A percentile compares a stretch with the other conserved stretches of the same genome.
These are phyloP conservation scores for Lutraria rhynchaena DNA, from an alignment of 1,140 invertebrate species.

Conservation along the genomic window DNA sequence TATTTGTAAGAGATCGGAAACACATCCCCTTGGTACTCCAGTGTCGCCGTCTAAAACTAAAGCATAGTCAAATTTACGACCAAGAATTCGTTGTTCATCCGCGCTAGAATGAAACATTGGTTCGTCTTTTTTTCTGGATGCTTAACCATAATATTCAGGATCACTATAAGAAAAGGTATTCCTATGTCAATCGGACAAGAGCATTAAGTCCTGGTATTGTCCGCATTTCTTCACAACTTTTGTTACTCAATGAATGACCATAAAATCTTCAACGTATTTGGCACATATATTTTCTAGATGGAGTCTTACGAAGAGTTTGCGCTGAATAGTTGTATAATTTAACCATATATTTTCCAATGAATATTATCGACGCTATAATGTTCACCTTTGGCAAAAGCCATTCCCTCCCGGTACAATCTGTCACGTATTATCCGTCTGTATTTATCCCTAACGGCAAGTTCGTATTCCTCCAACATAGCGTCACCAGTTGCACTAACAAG, in stretches of 20 bases:
- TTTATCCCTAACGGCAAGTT: slow-evolving; percentile 65
- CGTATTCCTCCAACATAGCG: slow-evolving; percentile 64
- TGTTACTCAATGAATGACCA: slow-evolving; percentile 74
- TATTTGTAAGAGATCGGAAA: slow-evolving; percentile 68
- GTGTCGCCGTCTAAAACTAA: slow-evolving; percentile 75
- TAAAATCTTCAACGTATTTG: slow-evolving; percentile 71
- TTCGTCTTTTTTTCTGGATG: slow-evolving; percentile 65
- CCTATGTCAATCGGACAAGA: slow-evolving; percentile 69
- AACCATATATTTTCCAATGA: slow-evolving; percentile 66
- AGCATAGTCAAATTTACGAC: slow-evolving; percentile 71
- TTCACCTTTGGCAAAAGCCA: slow-evolving; percentile 61
- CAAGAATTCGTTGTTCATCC: slow-evolving; percentile 68
- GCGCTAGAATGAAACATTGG: slow-evolving; percentile 67
- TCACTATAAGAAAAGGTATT: slow-evolving; percentile 71
- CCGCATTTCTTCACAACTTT: slow-evolving; percentile 75
- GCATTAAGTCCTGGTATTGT: slow-evolving; percentile 77
- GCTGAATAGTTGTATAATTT: slow-evolving; percentile 58
- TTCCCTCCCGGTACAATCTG: slow-evolving; percentile 69
- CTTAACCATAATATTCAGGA: slow-evolving; percentile 61
- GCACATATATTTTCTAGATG: slow-evolving; percentile 69
- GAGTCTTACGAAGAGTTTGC: slow-evolving; percentile 61
- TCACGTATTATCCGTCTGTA: slow-evolving; percentile 72
- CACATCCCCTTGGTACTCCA: slow-evolving; percentile 60
- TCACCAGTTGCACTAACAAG: slow-evolving; percentile 73
- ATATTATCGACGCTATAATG: slow-evolving; percentile 57